phyloP scores from a whole-genome alignment of 2,113 vertebrate genomes.

The Alethe diademata region DNA sequence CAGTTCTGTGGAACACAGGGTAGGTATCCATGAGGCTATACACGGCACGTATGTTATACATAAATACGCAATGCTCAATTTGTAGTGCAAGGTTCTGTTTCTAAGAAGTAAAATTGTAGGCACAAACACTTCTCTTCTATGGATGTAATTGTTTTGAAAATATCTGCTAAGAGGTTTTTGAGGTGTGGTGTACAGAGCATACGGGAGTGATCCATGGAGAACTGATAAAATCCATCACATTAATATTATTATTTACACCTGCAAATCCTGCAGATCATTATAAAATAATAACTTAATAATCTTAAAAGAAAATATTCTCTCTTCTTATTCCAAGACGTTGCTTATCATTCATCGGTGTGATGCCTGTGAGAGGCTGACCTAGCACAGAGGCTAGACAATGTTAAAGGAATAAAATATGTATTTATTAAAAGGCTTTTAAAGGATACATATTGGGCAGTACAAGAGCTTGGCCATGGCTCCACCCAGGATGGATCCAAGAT shows the following conservation, averaged over 20 bases:
- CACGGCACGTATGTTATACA: background rate
- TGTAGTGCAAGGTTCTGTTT: background rate
- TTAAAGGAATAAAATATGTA: no score
- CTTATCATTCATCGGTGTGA: background rate
- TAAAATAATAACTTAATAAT: background rate
- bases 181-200: background rate
- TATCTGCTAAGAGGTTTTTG: background rate
- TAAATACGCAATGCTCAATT: background rate
- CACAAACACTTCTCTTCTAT: background rate
- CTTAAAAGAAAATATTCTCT: background rate
- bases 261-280: background rate
- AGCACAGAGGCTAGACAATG: no score
- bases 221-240: background rate
- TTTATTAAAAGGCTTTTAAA: no score
- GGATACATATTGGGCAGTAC: no score
- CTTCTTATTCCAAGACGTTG: background rate
- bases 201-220: background rate
- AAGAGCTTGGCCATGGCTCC: no score
- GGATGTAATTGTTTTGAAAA: background rate
- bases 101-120: background rate
- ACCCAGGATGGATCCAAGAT: no score
- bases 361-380: no score
- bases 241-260: background rate
- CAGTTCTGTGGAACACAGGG: background rate
- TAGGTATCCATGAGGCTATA: background rate